Evolutionary conservation across 2,888 invertebrate species (phyloP), one percentile per base, ranked within the genome.

Genomic region (Pelosia muscerda): DNA sequence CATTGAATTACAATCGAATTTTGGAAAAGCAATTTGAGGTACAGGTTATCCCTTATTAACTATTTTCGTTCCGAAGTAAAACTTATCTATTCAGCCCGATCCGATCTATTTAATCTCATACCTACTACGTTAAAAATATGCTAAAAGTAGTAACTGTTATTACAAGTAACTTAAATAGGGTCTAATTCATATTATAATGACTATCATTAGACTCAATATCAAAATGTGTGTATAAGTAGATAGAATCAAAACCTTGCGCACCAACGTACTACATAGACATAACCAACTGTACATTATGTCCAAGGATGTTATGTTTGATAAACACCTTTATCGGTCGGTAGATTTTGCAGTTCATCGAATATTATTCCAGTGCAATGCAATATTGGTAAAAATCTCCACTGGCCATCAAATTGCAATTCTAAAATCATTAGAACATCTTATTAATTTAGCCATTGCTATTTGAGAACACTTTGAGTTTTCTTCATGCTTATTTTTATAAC

Each of bases 371-470:
- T 76, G 73, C 79, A 80, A 81, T 78, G 78, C 82, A 84, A 81
- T 87, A 90, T 85, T 87, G n/a, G 42, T 76, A 88, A 76, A 84
- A 83, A 86, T 83, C 77, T 73, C 38, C 15, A 38, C 15, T 77
- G 73, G 77, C 69, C 75, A 85, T 84, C 78, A 74, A 73, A 79
- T 86, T 70, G 80, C 82, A 81, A 78, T 84, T 76, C 78, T 67
- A 66, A 42, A 73, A 71, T 75, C 81, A 78, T 80, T 84, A 77
- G 81, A 83, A 71, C 76, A 75, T 76, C 81, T 84, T 81, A 83
- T 84, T 85, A 86, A 74, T 83, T 81, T 84, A 80, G 85, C 86
- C 82, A 5, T 42, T 42, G 3, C 19, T 6, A 19, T 42, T 42
- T 19, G 13, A 42, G 42, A 38, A 38, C 81, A 82, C 73, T 84